Conservation (phyloP, 1,140 invertebrate genomes). For the Eupristina koningsbergeri region DNA sequence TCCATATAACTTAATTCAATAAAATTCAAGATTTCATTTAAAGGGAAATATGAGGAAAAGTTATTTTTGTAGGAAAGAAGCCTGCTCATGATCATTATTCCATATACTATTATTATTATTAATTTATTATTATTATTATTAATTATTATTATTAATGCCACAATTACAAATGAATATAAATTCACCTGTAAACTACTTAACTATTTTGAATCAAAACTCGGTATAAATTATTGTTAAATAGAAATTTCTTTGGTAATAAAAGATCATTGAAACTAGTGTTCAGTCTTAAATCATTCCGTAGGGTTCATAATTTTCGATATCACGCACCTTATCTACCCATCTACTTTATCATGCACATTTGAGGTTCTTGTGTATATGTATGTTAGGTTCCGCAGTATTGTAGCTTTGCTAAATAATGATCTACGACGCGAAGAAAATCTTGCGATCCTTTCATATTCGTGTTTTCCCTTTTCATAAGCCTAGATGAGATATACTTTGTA, state of each 20-base stretch:
- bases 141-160: too few relatives aligned
- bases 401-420: slow-evolving; percentile 68
- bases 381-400: not conserved
- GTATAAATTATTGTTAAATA: not conserved
- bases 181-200: not conserved
- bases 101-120: too few relatives aligned
- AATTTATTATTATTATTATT: too few relatives aligned
- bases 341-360: slow-evolving; percentile 21
- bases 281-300: not conserved
- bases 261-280: not conserved
- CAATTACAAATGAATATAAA: too few relatives aligned
- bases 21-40: too few relatives aligned
- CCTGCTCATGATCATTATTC: too few relatives aligned
- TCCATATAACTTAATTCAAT: too few relatives aligned
- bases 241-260: not conserved
- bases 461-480: not conserved
- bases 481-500: not conserved
- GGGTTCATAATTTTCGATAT: slow-evolving; percentile 8
- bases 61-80: too few relatives aligned
- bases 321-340: slow-evolving; percentile 29
- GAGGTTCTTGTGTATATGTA: slow-evolving; percentile 1
- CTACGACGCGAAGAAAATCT: slow-evolving; percentile 57
- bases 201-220: not conserved
- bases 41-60: too few relatives aligned
- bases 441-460: slow-evolving; percentile 12